These are phyloP conservation scores for Brachirus orientalis DNA, from an alignment of 2,113 vertebrate genomes.

Conservation along the genomic window DNA sequence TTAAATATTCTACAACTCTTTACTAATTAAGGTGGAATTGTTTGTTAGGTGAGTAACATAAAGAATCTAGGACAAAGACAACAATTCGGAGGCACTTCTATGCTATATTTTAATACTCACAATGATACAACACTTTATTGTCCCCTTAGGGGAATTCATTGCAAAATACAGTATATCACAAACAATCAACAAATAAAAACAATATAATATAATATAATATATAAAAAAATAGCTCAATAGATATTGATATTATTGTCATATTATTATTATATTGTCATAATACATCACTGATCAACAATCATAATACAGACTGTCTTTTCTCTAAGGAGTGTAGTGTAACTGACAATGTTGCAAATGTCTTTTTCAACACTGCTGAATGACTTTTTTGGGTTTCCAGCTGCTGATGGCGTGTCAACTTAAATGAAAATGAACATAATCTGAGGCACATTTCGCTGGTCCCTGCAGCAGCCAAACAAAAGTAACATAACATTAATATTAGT, in stretches of 20 bases:
- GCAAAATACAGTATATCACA: no score
- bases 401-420: not conserved
- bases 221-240: not conserved
- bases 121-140: not conserved
- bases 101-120: not conserved
- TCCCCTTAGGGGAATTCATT: no score
- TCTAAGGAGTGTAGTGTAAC: not conserved
- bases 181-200: no score
- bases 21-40: no score
- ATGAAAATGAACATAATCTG: not conserved
- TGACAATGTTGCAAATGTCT: not conserved
- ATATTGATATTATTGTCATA: no score
- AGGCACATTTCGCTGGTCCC: not conserved
- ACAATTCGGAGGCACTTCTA: not conserved
- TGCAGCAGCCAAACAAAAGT: constrained; percentile 7
- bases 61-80: no score
- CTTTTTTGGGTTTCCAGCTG: not conserved
- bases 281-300: not conserved
- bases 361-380: not conserved
- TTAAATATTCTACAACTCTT: no score
- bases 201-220: not conserved
- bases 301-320: not conserved
- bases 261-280: not conserved
- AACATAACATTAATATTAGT: constrained; percentile 31
- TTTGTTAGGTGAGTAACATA: no score